Evolutionary conservation across 2,113 vertebrate genomes (phyloP), one percentile per base, ranked within the genome.

Genomic region (Gallinago paraguaiae): DNA sequence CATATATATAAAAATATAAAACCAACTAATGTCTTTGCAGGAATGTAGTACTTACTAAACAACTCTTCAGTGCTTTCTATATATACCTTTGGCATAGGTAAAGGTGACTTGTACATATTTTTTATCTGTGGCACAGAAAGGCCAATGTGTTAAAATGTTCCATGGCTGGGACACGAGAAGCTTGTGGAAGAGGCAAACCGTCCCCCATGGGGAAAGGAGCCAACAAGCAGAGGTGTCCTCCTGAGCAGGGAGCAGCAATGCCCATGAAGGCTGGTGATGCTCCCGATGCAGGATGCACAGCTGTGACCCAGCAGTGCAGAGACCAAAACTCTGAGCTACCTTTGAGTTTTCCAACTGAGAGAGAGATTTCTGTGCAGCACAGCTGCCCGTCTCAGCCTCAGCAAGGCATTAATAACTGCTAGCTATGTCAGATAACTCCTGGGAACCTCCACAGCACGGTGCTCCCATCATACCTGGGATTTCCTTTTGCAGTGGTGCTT

Each of bases 81-180:
- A 30, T 1, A 12, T 39, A 39, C 39, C 11, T 39, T 39, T 39
- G 1, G 12, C 61, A 54, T 1, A n/a, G 2, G 10, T 17, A 78
- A 84, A 88, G 9, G 39, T 13, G 17, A 59, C 53, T 56, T 39
- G 6, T 17, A 2, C 5, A 3, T 31, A 39, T 33, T 91, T 86
- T 86, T 57, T 64, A 6, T 31, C 45, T 39, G 31, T 9, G 46
- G 51, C 60, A 93, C 10, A 50, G 41, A 92, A 53, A 4, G 4
- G 28, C 18, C 43, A 51, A n/a, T 3, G 11, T 51, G 43, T 63
- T 79, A 27, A 75, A 75, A 51, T 12, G 17, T 53, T 50, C 54
- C 14, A 9, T 9, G 17, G 33, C 24, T 6, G 4, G 33, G 53
- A 82, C 53, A 75, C 0, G 0, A 77, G 59, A 27, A 61, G 27